Conservation (phyloP, 2,113 vertebrate species). For the Mesoclemmys tuberculata region DNA sequence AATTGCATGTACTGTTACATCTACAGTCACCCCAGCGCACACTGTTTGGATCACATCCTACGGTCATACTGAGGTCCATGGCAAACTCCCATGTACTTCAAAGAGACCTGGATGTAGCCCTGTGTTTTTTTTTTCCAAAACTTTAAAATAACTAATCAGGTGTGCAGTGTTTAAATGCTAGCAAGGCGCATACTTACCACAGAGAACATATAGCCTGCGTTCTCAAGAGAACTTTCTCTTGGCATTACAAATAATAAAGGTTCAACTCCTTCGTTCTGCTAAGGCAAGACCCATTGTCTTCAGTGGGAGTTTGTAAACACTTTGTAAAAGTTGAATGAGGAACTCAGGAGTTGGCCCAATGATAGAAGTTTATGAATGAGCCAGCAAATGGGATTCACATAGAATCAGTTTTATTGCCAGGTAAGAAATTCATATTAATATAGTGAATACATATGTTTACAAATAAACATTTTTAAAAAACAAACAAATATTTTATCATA, state of each 20-base stretch:
- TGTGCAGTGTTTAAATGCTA: not conserved
- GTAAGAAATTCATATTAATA: slow-evolving; percentile 99
- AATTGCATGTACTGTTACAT: not conserved
- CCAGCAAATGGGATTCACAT: slow-evolving; percentile 74
- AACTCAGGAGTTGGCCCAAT: not conserved
- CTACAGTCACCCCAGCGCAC: not conserved
- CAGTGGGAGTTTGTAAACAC: not conserved
- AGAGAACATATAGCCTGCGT: not conserved
- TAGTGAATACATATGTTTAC: slow-evolving; percentile 95
- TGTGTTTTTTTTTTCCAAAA: not conserved
- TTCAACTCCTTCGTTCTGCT: not conserved
- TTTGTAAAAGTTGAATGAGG: not conserved
- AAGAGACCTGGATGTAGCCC: not conserved
- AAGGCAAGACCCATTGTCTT: not conserved
- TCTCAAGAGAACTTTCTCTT: not conserved
- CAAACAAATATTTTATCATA: slow-evolving; percentile 88
- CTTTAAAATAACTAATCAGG: not conserved
- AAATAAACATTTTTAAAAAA: slow-evolving; percentile 93
- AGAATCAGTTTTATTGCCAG: slow-evolving; percentile 95
- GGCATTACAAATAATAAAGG: not conserved
- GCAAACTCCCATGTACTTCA: not conserved
- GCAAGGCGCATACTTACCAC: not conserved
- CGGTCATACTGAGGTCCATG: not conserved
- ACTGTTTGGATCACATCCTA: not conserved
- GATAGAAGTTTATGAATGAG: slow-evolving; percentile 25